These are phyloP conservation scores for Phortica variegata DNA, from an alignment of 1,140 invertebrate genomes.

Conservation along the genomic window DNA sequence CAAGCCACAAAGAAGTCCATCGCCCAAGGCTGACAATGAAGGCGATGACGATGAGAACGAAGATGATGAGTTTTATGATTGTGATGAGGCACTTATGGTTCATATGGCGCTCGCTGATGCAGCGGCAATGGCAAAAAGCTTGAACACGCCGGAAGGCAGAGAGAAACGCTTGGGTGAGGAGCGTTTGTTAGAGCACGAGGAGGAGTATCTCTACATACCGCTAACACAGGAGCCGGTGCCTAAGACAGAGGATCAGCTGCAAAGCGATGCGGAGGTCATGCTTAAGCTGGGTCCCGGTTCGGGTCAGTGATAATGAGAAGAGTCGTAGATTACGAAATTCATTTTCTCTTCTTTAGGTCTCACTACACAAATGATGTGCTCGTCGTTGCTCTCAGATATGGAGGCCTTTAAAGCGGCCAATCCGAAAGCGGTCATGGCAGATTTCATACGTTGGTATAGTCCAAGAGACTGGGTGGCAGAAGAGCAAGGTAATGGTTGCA, in stretches of 20 bases:
- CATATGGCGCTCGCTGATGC: constrained; percentile 52
- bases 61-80: constrained; percentile 87
- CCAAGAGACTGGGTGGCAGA: constrained; percentile 89
- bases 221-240: constrained; percentile 92
- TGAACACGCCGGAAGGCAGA: constrained; percentile 74
- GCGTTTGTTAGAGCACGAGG: constrained; percentile 65
- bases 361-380: constrained; percentile 90
- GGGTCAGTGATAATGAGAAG: constrained; percentile 63
- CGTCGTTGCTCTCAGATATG: constrained; percentile 95
- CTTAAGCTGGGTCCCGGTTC: constrained; percentile 82
- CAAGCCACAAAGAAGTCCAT: not conserved
- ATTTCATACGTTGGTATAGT: constrained; percentile 98
- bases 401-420: constrained; percentile 99
- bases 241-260: constrained; percentile 95
- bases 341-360: constrained; percentile 60
- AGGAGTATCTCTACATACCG: constrained; percentile 80
- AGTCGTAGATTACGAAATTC: not conserved
- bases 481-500: constrained; percentile 58
- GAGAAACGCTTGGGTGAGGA: constrained; percentile 68
- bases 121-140: constrained; percentile 58
- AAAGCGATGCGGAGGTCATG: constrained; percentile 90
- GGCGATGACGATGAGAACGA: constrained; percentile 70
- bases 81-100: constrained; percentile 62
- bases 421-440: constrained; percentile 85
- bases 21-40: constrained; percentile 10